These are phyloP conservation scores for Apomyelois bistriatella DNA, from an alignment of 2,888 invertebrate species.

Conservation along the genomic window DNA sequence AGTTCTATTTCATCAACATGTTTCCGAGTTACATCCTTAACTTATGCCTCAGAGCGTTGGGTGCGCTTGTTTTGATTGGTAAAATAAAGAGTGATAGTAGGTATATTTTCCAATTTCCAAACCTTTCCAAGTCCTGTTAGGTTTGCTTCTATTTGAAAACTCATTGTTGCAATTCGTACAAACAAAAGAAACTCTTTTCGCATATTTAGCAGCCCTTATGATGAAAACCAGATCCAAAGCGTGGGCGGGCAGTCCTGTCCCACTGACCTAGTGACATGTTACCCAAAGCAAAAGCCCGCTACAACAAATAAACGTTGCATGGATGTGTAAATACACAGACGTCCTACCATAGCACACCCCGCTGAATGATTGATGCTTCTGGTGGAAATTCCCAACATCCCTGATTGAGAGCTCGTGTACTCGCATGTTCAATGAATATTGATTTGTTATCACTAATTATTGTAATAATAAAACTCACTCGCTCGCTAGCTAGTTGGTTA, in stretches of 20 bases:
- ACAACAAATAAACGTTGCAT: conserved; percentile 57
- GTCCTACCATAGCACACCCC: background rate
- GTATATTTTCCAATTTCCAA: too few species aligned
- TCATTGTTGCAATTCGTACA: background rate
- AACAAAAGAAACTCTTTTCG: background rate
- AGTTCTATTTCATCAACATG: too few species aligned
- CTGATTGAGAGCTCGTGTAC: conserved; percentile 6
- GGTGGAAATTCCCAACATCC: background rate
- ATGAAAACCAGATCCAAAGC: conserved; percentile 39
- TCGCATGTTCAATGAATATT: background rate
- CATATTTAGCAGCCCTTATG: conserved; percentile 45
- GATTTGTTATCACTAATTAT: conserved; percentile 6
- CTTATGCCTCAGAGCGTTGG: too few species aligned
- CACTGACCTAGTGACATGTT: conserved; percentile 64
- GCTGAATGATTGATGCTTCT: conserved; percentile 11
- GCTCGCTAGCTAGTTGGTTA: background rate
- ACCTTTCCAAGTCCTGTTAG: too few species aligned
- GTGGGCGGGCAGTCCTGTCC: conserved; percentile 48
- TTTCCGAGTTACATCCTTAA: too few species aligned
- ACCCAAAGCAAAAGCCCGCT: conserved; percentile 45
- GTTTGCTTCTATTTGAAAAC: too few species aligned
- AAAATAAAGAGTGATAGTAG: too few species aligned
- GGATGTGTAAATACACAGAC: conserved; percentile 42
- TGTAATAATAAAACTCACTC: background rate
- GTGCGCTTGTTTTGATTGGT: too few species aligned